phyloP scores from a whole-genome alignment of 2,888 invertebrate species.

The Notodonta ziczac region DNA sequence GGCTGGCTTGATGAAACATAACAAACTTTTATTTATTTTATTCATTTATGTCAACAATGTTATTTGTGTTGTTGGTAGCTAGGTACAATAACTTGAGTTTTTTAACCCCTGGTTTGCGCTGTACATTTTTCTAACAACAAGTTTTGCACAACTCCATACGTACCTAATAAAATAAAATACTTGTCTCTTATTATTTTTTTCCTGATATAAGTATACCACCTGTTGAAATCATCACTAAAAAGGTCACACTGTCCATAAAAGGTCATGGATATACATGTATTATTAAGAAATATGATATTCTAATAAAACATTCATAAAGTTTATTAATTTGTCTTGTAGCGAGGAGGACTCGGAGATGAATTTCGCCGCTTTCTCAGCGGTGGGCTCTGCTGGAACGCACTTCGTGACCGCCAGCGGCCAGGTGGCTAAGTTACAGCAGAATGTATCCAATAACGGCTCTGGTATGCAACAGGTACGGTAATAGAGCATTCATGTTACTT shows the following conservation, averaged over 20 bases:
- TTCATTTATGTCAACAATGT: too few species aligned
- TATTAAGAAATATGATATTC: not conserved
- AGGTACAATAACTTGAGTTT: too few species aligned
- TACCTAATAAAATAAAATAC: too few species aligned
- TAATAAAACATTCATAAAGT: not conserved
- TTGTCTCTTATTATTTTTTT: too few species aligned
- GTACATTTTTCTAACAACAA: too few species aligned
- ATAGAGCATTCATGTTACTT: slow-evolving; percentile 4
- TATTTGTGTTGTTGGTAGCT: too few species aligned
- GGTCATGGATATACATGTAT: slow-evolving; percentile 4
- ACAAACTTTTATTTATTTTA: not conserved
- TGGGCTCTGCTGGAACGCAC: slow-evolving; percentile 81
- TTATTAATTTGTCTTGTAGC: slow-evolving; percentile 46
- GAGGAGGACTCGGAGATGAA: slow-evolving; percentile 87
- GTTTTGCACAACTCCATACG: too few species aligned
- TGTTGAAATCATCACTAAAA: not conserved
- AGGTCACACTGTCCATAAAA: not conserved
- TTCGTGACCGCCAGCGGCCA: slow-evolving; percentile 75
- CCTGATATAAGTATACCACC: too few species aligned
- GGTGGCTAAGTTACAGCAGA: slow-evolving; percentile 89
- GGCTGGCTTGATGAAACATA: not conserved
- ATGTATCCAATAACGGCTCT: slow-evolving; percentile 82
- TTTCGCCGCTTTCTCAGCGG: slow-evolving; percentile 88
- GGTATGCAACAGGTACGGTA: slow-evolving; percentile 85
- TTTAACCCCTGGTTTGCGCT: too few species aligned